Evolutionary conservation across 2,888 invertebrate genomes (phyloP).

Genomic region (Esperia sulphurella): DNA sequence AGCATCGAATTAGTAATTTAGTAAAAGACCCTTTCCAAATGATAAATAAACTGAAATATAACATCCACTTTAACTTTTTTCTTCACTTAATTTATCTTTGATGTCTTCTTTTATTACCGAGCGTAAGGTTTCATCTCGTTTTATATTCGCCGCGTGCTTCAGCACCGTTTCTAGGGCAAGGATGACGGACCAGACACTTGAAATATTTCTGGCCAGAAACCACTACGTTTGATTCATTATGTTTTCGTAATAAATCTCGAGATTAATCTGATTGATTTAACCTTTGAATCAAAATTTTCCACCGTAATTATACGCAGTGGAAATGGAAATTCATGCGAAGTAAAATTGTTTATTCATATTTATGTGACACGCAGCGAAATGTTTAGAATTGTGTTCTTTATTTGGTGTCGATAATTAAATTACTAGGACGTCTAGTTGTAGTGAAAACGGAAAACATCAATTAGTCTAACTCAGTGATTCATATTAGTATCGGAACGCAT

Average conservation of each 20-base stretch:
- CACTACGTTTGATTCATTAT: constrained; percentile 15
- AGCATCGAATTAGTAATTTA: too few species aligned
- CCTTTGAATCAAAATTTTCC: background rate
- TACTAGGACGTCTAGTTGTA: background rate
- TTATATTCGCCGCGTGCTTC: constrained; percentile 13
- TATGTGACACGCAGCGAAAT: background rate
- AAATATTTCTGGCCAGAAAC: constrained; percentile 23
- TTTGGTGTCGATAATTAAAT: background rate
- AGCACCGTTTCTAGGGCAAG: constrained; percentile 24
- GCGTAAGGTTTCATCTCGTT: constrained; percentile 14
- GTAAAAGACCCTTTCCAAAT: background rate
- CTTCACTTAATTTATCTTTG: constrained; percentile 10
- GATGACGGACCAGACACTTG: constrained; percentile 25
- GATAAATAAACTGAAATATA: background rate
- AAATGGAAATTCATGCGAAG: too few species aligned
- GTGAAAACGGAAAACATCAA: constrained; percentile 4
- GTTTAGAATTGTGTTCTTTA: background rate
- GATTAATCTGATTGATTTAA: constrained; percentile 16
- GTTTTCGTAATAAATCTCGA: constrained; percentile 19
- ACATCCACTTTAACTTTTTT: constrained; percentile 2
- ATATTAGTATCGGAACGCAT: constrained; percentile 10
- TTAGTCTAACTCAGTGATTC: constrained; percentile 11
- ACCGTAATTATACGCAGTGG: too few species aligned
- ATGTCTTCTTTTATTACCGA: constrained; percentile 11
- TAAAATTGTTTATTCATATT: too few species aligned